Evolutionary conservation across 2,797 vertebrate genomes (phyloP).

Genomic region (Zenarchopterus dispar): DNA sequence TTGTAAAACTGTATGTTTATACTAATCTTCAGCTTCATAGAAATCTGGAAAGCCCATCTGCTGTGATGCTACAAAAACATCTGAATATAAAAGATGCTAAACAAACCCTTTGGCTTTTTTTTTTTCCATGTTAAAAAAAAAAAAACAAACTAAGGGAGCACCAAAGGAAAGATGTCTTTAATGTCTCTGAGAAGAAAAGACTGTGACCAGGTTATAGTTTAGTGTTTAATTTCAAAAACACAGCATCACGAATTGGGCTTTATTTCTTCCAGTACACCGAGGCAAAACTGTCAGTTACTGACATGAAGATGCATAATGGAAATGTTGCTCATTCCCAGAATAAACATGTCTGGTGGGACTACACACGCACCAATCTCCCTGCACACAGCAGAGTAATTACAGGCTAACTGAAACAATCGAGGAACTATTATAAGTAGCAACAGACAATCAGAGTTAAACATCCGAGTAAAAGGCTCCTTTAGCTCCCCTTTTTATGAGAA

Average conservation of each 20-base stretch:
- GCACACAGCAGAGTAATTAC: slow-evolving; percentile 45
- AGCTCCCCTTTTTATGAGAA: slow-evolving; percentile 1
- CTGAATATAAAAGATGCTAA: slow-evolving; percentile 63
- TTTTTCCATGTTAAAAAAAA: slow-evolving; percentile 41
- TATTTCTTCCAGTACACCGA: slow-evolving; percentile 26
- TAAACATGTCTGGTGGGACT: slow-evolving; percentile 56
- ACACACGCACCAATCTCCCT: slow-evolving; percentile 19
- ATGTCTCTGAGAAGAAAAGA: slow-evolving; percentile 30
- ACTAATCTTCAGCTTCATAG: slow-evolving; percentile 38
- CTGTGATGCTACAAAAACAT: slow-evolving; percentile 56
- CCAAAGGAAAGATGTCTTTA: slow-evolving; percentile 27
- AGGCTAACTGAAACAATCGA: slow-evolving; percentile 45
- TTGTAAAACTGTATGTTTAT: not conserved
- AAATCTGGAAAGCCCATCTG: slow-evolving; percentile 61
- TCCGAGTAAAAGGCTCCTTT: slow-evolving; percentile 7
- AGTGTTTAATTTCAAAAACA: slow-evolving; percentile 35
- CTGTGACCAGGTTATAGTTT: slow-evolving; percentile 25
- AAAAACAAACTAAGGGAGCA: slow-evolving; percentile 26
- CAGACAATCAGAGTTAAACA: slow-evolving; percentile 23
- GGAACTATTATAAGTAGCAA: slow-evolving; percentile 12
- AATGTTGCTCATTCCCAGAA: slow-evolving; percentile 45
- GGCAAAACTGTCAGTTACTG: slow-evolving; percentile 37
- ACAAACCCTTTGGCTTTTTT: slow-evolving; percentile 9
- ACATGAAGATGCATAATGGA: slow-evolving; percentile 45
- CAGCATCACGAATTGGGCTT: slow-evolving; percentile 6